phyloP scores from a whole-genome alignment of 1,140 invertebrate species.

The Hirudo medicinalis region DNA sequence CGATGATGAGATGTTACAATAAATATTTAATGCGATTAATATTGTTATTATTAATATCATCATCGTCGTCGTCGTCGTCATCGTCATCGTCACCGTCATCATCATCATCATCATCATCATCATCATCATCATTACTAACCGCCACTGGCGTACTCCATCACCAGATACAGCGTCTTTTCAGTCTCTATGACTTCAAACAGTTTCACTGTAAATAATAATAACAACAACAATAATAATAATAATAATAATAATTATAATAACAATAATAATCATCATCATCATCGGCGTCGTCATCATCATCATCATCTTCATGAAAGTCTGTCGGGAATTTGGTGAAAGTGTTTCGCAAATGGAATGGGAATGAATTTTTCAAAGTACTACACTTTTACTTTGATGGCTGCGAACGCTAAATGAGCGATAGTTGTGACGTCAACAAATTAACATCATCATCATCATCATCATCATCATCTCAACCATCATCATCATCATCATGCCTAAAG shows the following conservation, averaged over 20 bases:
- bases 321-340: too few species aligned
- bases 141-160: slow-evolving; percentile 38
- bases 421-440: not conserved
- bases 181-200: slow-evolving; percentile 99
- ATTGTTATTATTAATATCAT: not conserved
- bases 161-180: slow-evolving; percentile 96
- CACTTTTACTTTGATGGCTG: too few species aligned
- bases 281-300: slow-evolving; percentile 8
- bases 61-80: not conserved
- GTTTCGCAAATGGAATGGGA: too few species aligned
- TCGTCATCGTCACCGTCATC: slow-evolving; percentile 1
- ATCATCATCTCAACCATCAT: not conserved
- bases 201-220: slow-evolving; percentile 56
- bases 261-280: slow-evolving; percentile 14
- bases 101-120: not conserved
- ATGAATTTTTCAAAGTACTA: too few species aligned
- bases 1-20: not conserved
- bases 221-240: slow-evolving; percentile 8
- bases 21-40: not conserved
- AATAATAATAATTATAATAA: slow-evolving; percentile 11
- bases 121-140: not conserved
- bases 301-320: not conserved
- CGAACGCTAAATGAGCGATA: not conserved
- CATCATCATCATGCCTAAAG: not conserved
- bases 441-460: slow-evolving; percentile 1